A percentile compares a stretch with the other conserved stretches of the same genome.
Conservation (phyloP, 2,797 vertebrate genomes). For the Mastacembelus armatus region DNA sequence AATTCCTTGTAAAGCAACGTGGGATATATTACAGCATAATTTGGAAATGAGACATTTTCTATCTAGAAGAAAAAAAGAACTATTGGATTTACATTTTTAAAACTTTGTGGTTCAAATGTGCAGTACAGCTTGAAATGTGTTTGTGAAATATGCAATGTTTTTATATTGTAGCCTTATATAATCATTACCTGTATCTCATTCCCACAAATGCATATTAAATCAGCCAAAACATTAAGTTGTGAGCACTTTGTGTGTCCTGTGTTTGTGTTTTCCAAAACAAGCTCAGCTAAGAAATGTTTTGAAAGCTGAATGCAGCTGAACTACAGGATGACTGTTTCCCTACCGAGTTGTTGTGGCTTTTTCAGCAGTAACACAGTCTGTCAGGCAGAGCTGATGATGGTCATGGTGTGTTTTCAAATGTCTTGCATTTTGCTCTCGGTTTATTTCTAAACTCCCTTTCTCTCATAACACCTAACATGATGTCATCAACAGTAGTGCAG, state of each 20-base stretch:
- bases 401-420: slow-evolving; percentile 48
- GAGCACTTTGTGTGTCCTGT: not conserved
- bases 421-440: slow-evolving; percentile 22
- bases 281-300: too few species aligned
- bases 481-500: slow-evolving; percentile 21
- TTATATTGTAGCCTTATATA: too few species aligned
- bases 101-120: not conserved
- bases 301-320: slow-evolving; percentile 45
- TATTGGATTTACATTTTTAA: not conserved
- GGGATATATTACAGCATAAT: not conserved
- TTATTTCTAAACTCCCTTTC: slow-evolving; percentile 27
- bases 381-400: slow-evolving; percentile 16
- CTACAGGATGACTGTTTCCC: slow-evolving; percentile 72
- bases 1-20: not conserved
- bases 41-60: not conserved
- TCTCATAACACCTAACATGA: slow-evolving; percentile 12
- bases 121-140: not conserved
- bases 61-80: not conserved
- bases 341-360: slow-evolving; percentile 42
- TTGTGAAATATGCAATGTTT: not conserved
- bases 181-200: too few species aligned
- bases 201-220: too few species aligned
- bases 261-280: slow-evolving; percentile 23
- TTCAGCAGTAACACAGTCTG: slow-evolving; percentile 34
- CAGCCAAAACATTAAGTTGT: not conserved